Evolutionary conservation across 2,888 invertebrate genomes (phyloP).

Genomic region (Andricus quercusramuli): DNA sequence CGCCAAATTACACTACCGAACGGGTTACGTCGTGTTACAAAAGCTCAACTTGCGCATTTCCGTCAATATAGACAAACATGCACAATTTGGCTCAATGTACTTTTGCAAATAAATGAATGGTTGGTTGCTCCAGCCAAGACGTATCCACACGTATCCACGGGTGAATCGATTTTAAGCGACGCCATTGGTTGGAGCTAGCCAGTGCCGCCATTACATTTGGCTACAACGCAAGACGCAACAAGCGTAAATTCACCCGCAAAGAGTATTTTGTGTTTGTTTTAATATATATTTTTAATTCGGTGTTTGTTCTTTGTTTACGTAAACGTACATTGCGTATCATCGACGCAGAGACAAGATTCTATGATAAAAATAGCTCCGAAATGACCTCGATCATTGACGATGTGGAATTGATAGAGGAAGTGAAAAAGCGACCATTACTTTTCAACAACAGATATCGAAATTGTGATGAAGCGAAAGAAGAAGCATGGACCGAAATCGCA

Average conservation of each 20-base stretch:
- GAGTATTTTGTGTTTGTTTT: slow-evolving; percentile 20
- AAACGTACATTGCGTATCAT: neutral
- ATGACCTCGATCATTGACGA: slow-evolving; percentile 30
- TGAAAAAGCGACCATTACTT: slow-evolving; percentile 26
- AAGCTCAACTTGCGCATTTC: neutral
- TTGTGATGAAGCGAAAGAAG: slow-evolving; percentile 27
- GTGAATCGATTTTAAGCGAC: slow-evolving; percentile 59
- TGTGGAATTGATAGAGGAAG: slow-evolving; percentile 22
- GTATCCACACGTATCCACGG: slow-evolving; percentile 19
- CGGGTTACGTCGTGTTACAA: neutral
- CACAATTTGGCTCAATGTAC: neutral
- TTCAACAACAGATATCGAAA: slow-evolving; percentile 37
- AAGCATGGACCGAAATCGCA: slow-evolving; percentile 28
- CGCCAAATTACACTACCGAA: neutral
- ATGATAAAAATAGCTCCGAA: neutral
- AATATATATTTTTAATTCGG: neutral
- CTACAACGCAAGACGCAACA: slow-evolving; percentile 26
- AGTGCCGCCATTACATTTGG: slow-evolving; percentile 37
- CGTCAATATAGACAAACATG: neutral
- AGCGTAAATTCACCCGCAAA: slow-evolving; percentile 8
- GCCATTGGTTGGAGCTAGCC: slow-evolving; percentile 57
- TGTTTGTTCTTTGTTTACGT: slow-evolving; percentile 8
- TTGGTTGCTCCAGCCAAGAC: neutral
- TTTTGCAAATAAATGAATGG: neutral
- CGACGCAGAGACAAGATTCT: neutral